phyloP scores from a whole-genome alignment of 2,797 vertebrate genomes.

The Gephyroberyx darwinii region DNA sequence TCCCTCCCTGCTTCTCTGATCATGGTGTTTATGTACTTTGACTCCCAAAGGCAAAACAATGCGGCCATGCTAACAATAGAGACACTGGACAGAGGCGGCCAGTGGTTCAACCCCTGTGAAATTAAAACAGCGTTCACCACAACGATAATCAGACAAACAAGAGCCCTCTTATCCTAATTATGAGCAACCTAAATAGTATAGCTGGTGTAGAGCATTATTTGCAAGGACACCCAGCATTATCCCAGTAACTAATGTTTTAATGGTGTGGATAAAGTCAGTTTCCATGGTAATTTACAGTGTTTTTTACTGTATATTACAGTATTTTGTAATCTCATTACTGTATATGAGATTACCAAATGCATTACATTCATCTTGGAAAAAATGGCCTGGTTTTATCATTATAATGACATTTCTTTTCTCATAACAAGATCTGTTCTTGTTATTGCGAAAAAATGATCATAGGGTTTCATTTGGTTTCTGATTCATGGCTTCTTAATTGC shows the following conservation, averaged over 20 bases:
- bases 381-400: background rate
- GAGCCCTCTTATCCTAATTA: constrained; percentile 18
- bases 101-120: constrained; percentile 18
- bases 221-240: background rate
- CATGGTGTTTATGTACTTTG: constrained; percentile 69
- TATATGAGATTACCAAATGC: background rate
- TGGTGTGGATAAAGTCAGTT: background rate
- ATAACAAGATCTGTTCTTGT: background rate
- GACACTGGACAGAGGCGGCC: constrained; percentile 27
- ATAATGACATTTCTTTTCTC: no score
- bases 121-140: constrained; percentile 9
- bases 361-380: background rate
- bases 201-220: background rate
- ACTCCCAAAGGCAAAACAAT: constrained; percentile 52
- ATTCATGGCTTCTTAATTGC: no score
- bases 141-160: constrained; percentile 26
- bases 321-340: no score
- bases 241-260: background rate
- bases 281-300: background rate
- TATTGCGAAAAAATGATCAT: background rate
- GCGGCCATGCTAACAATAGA: constrained; percentile 54
- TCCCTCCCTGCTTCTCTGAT: constrained; percentile 58
- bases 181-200: background rate
- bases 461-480: no score
- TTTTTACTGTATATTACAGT: no score